These are phyloP conservation scores for Channa striata DNA, from an alignment of 2,797 vertebrate genomes.

Conservation along the genomic window DNA sequence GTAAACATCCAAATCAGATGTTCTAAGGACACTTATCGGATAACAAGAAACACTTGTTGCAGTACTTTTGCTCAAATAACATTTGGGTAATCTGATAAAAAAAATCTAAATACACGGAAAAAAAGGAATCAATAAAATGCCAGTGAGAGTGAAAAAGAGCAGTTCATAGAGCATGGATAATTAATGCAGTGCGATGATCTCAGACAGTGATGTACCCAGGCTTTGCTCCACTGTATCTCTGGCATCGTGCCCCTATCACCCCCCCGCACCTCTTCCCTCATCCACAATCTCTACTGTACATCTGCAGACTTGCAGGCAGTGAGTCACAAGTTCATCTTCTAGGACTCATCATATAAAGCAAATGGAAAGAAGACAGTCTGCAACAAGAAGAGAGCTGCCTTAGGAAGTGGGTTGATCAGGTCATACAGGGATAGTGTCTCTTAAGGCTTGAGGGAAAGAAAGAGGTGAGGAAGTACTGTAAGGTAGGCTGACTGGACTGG, in stretches of 20 bases:
- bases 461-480: constrained; percentile 46
- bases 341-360: constrained; percentile 24
- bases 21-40: too few relatives aligned
- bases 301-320: constrained; percentile 63
- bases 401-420: constrained; percentile 33
- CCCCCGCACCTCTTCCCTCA: constrained; percentile 37
- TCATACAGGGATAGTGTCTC: constrained; percentile 29
- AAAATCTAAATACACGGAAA: too few relatives aligned
- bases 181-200: constrained; percentile 72
- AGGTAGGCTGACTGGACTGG: constrained; percentile 50
- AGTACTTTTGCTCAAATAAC: too few relatives aligned
- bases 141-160: constrained; percentile 54
- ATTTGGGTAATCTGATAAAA: too few relatives aligned
- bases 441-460: constrained; percentile 21
- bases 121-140: constrained; percentile 22
- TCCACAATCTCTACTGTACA: constrained; percentile 68
- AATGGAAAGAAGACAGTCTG: constrained; percentile 37
- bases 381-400: constrained; percentile 34
- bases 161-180: constrained; percentile 60
- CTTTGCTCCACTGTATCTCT: constrained; percentile 61
- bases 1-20: too few relatives aligned
- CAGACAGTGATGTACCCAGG: constrained; percentile 71
- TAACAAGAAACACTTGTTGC: too few relatives aligned
- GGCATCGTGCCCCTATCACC: constrained; percentile 57
- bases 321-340: constrained; percentile 58